Evolutionary conservation across 2,113 vertebrate genomes (phyloP).

Genomic region (Ailuropoda melanoleuca): DNA sequence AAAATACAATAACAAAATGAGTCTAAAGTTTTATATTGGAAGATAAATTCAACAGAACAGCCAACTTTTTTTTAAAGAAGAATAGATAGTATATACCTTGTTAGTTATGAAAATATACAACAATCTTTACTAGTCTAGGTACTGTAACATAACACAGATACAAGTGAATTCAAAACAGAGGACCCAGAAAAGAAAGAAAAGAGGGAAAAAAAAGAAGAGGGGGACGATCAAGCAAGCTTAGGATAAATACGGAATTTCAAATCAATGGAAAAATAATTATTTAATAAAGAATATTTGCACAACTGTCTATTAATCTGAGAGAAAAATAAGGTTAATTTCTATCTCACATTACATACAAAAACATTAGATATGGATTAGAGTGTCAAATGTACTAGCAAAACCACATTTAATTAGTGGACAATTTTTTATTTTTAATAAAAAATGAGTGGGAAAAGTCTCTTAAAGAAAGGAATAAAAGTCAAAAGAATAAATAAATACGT

Average conservation of each 20-base stretch:
- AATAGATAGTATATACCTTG: background rate
- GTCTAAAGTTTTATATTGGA: background rate
- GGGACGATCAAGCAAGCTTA: background rate
- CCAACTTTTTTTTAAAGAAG: background rate
- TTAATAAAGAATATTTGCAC: background rate
- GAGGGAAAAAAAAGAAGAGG: background rate
- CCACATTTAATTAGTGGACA: background rate
- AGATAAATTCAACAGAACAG: background rate
- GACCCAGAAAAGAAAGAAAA: background rate
- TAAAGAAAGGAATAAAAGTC: background rate
- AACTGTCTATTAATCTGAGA: background rate
- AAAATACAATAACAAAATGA: background rate
- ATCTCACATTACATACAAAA: background rate
- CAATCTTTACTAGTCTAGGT: background rate
- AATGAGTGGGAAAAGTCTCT: background rate
- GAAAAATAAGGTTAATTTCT: background rate
- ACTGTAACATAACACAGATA: background rate
- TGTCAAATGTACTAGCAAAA: background rate
- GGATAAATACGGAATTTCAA: background rate
- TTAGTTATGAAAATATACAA: background rate
- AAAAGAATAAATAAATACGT: background rate
- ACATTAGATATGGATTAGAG: background rate
- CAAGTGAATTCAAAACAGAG: background rate
- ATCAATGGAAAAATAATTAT: background rate
- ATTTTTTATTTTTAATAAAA: background rate